Conservation (phyloP, 2,797 vertebrate species). For the Galaxias olidus region DNA sequence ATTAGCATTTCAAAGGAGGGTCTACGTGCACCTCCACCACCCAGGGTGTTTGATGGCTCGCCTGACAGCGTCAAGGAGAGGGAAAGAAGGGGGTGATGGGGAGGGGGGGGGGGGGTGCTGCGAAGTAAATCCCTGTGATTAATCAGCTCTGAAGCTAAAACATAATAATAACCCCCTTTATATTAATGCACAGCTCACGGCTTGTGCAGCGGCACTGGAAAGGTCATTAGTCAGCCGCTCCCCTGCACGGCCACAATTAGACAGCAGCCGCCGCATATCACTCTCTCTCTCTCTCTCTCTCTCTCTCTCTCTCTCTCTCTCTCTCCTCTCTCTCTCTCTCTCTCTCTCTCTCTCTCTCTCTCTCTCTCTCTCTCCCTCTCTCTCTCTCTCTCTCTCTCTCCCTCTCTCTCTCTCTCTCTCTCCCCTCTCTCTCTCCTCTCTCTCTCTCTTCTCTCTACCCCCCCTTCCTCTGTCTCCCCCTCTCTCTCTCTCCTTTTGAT, state of each 20-base stretch:
- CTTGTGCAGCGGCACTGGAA: slow-evolving; percentile 68
- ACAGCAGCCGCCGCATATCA: slow-evolving; percentile 68
- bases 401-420: not conserved
- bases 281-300: slow-evolving; percentile 28
- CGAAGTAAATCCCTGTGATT: slow-evolving; percentile 73
- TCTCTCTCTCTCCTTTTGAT: not conserved
- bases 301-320: slow-evolving; percentile 36
- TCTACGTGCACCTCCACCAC: slow-evolving; percentile 44
- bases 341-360: slow-evolving; percentile 21
- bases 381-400: slow-evolving; percentile 2
- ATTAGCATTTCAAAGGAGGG: slow-evolving; percentile 64
- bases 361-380: not conserved
- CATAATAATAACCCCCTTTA: slow-evolving; percentile 80
- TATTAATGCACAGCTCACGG: slow-evolving; percentile 76
- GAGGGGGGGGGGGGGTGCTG: too few relatives aligned
- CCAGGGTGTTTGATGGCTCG: slow-evolving; percentile 48
- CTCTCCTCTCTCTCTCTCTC: not conserved
- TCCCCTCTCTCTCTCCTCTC: slow-evolving; percentile 10
- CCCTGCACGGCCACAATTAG: slow-evolving; percentile 75
- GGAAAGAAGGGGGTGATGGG: slow-evolving; percentile 55
- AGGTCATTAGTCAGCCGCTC: slow-evolving; percentile 76
- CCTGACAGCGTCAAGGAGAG: slow-evolving; percentile 41
- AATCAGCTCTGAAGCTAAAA: slow-evolving; percentile 78
- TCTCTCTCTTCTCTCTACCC: slow-evolving; percentile 48
- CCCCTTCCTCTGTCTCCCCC: slow-evolving; percentile 13